Conservation (phyloP, 2,113 vertebrate species). For the Mola mola region DNA sequence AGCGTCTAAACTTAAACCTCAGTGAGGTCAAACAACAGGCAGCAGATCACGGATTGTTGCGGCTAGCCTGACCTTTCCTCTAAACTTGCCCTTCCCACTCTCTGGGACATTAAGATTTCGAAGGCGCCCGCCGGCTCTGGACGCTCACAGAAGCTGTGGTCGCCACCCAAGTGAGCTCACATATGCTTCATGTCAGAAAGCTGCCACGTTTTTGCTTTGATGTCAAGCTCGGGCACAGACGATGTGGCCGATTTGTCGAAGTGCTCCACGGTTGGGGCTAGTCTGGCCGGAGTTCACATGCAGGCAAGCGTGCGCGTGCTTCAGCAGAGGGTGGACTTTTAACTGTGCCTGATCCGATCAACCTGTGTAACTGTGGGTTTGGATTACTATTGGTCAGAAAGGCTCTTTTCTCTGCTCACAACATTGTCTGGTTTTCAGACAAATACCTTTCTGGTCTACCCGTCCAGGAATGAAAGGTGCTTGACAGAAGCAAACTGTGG, state of each 20-base stretch:
- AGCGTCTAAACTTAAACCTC: background rate
- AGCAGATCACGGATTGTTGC: conserved; percentile 16
- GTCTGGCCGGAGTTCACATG: conserved; percentile 44
- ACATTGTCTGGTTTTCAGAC: conserved; percentile 46
- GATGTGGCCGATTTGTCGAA: conserved; percentile 38
- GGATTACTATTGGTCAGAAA: conserved; percentile 9
- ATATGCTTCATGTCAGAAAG: conserved; percentile 37
- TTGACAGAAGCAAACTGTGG: conserved; percentile 25
- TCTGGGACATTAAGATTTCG: conserved; percentile 67
- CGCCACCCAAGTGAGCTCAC: conserved; percentile 50
- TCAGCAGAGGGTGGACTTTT: conserved; percentile 1
- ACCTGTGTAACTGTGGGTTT: conserved; percentile 10
- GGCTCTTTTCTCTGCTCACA: conserved; percentile 29
- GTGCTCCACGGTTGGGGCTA: conserved; percentile 43
- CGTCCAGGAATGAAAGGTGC: conserved; percentile 31
- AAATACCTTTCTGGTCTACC: conserved; percentile 48
- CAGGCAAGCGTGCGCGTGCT: background rate
- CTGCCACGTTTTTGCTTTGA: conserved; percentile 53
- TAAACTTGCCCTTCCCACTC: conserved; percentile 43
- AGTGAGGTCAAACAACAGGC: background rate
- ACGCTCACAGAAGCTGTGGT: conserved; percentile 64
- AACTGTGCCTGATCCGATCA: conserved; percentile 22
- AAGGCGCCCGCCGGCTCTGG: conserved; percentile 53
- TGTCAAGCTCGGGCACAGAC: conserved; percentile 38
- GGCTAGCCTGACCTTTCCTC: conserved; percentile 30